Percentiles rank a stretch among this genome's conserved stretches.
These are phyloP conservation scores for Petrophora chlorosata DNA, from an alignment of 2,888 invertebrate genomes.

Conservation along the genomic window DNA sequence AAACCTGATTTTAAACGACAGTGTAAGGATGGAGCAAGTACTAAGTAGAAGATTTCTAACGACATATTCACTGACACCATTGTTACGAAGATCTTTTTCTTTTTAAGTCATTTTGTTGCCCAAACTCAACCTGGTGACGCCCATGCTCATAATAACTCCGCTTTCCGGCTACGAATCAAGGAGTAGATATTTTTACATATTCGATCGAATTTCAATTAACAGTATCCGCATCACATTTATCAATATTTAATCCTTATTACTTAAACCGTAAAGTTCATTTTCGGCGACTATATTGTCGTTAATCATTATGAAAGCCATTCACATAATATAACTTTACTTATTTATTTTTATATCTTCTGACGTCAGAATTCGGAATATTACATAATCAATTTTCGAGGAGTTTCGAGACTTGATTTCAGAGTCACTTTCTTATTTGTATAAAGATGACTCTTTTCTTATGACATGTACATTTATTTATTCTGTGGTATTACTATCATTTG, in stretches of 20 bases:
- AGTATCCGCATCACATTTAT: not conserved
- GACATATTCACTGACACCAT: no score
- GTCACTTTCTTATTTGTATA: no score
- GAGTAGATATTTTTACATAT: constrained; percentile 6
- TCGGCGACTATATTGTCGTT: not conserved
- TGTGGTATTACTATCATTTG: no score
- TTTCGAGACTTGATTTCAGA: no score
- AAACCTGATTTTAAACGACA: no score
- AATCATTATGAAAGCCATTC: not conserved
- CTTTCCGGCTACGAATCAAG: constrained; percentile 17
- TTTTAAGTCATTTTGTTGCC: no score
- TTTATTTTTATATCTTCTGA: constrained; percentile 5
- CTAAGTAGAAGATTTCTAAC: no score
- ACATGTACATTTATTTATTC: no score
- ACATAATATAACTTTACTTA: not conserved
- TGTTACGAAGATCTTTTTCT: no score
- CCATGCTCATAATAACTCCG: constrained; percentile 19
- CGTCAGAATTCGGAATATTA: constrained; percentile 4
- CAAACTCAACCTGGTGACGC: no score
- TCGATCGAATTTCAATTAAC: not conserved
- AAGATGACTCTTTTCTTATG: no score
- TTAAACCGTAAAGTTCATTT: not conserved
- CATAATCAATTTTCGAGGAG: not conserved
- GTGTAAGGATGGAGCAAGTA: no score
- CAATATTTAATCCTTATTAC: not conserved